These are phyloP conservation scores for Keiferia lycopersicella DNA, from an alignment of 2,888 invertebrate genomes.

Conservation along the genomic window DNA sequence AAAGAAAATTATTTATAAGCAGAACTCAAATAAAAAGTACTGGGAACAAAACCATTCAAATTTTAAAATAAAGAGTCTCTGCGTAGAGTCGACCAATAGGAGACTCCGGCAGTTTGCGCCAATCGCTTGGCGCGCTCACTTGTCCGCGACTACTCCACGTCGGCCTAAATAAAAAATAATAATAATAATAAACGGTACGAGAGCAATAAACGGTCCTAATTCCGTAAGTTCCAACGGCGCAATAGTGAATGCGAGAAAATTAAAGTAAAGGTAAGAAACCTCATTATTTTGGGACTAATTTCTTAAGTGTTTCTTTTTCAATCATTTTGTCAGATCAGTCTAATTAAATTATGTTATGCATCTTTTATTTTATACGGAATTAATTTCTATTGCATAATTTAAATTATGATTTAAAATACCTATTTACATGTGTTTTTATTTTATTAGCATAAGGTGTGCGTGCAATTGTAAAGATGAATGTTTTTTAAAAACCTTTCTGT, in stretches of 20 bases:
- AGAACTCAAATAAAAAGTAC: not conserved
- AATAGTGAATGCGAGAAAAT: not conserved
- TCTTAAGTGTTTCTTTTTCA: not conserved
- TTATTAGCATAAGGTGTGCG: no score
- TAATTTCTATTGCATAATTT: not conserved
- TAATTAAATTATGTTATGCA: not conserved
- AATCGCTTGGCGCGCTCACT: conserved; percentile 56
- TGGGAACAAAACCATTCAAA: not conserved
- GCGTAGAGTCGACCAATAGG: conserved; percentile 22
- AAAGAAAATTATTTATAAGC: not conserved
- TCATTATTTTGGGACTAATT: not conserved
- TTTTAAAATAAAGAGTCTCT: not conserved
- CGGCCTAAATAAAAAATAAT: conserved; percentile 47
- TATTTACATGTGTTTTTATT: no score
- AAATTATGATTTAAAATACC: not conserved
- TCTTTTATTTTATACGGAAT: not conserved
- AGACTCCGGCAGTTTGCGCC: conserved; percentile 60
- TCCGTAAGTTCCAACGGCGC: not conserved
- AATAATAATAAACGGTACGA: conserved; percentile 41
- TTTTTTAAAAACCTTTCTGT: no score
- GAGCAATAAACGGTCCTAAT: conserved; percentile 26
- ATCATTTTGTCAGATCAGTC: not conserved
- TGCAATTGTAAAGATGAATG: no score
- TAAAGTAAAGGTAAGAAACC: not conserved
- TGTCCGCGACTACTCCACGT: conserved; percentile 31